Conservation (phyloP, 2,888 invertebrate genomes). For the Cylloceria caligata region DNA sequence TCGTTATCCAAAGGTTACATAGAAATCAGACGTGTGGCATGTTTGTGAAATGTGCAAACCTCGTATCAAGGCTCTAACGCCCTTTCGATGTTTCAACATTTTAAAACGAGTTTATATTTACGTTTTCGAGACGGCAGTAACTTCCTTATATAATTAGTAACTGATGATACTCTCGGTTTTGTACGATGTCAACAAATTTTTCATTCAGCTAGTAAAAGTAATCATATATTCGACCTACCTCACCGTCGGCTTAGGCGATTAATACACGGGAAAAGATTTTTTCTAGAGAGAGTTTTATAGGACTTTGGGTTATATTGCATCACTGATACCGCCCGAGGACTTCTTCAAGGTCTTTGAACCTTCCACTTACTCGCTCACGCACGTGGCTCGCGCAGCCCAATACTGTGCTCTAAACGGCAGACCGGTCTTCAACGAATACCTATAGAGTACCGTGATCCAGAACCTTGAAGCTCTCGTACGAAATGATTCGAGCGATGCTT, state of each 20-base stretch:
- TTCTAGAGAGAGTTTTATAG: conserved; percentile 17
- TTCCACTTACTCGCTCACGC: conserved; percentile 23
- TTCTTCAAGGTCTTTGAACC: conserved; percentile 53
- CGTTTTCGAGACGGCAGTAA: conserved; percentile 8
- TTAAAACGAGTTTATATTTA: background rate
- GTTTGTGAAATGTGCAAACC: too few species aligned
- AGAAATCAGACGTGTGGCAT: too few species aligned
- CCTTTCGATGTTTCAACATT: conserved; percentile 5
- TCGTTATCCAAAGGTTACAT: too few species aligned
- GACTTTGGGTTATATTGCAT: conserved; percentile 23
- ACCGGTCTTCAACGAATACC: conserved; percentile 46
- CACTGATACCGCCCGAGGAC: conserved; percentile 31
- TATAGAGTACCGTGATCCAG: conserved; percentile 1
- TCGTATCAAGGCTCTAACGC: background rate
- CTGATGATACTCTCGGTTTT: background rate
- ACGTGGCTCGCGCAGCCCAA: conserved; percentile 1
- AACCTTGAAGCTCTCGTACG: conserved; percentile 4
- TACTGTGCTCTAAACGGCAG: background rate
- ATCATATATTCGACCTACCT: background rate
- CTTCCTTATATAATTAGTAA: background rate
- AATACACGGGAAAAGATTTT: background rate
- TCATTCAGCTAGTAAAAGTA: conserved; percentile 15
- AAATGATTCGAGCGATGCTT: background rate
- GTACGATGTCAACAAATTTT: background rate
- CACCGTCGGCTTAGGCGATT: background rate